Percentiles rank a stretch among this genome's conserved stretches.
Evolutionary conservation across 2,113 vertebrate genomes (phyloP).

Genomic region (Zosterops japonicus): DNA sequence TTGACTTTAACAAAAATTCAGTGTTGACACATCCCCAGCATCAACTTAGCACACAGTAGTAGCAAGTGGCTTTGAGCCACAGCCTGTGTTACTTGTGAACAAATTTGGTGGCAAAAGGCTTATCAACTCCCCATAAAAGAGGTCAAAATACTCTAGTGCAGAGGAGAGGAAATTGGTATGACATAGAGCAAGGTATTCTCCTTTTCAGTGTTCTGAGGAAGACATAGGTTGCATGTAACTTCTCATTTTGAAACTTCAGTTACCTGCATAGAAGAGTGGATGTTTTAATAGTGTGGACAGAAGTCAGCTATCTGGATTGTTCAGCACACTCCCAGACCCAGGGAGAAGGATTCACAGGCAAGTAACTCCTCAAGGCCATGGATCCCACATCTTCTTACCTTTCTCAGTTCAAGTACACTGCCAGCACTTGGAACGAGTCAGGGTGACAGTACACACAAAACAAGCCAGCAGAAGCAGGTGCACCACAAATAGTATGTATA

Average conservation of each 20-base stretch:
- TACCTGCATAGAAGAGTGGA: background rate
- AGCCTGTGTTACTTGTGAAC: background rate
- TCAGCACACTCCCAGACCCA: background rate
- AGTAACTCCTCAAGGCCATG: background rate
- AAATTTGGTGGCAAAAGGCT: background rate
- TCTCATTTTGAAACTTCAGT: background rate
- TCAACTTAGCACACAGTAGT: rapidly evolving
- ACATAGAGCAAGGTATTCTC: background rate
- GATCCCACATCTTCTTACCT: background rate
- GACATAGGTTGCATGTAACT: background rate
- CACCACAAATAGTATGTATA: rapidly evolving
- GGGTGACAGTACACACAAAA: rapidly evolving
- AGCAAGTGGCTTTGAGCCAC: background rate
- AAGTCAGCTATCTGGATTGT: background rate
- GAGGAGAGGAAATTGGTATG: background rate
- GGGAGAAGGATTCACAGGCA: background rate
- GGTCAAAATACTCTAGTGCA: background rate
- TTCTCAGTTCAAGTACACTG: background rate
- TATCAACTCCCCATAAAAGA: background rate
- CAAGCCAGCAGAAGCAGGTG: background rate
- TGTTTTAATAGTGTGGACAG: background rate
- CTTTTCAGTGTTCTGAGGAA: background rate
- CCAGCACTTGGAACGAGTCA: background rate
- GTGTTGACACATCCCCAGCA: background rate
- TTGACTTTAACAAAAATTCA: background rate